Evolutionary conservation across 2,888 invertebrate species (phyloP), one percentile per base, ranked within the genome.

Genomic region (Helicoverpa assulta): DNA sequence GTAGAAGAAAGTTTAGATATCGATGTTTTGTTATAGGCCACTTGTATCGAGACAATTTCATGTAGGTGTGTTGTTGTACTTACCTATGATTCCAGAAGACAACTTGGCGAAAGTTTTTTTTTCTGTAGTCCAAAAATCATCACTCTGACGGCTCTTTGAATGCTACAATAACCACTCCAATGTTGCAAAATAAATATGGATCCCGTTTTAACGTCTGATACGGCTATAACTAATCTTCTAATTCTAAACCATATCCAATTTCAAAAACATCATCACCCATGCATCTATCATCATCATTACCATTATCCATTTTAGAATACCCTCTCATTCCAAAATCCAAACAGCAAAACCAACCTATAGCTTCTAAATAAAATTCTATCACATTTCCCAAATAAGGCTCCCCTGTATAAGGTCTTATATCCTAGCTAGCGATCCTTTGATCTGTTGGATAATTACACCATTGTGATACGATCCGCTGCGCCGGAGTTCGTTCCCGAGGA

Each of bases 401-500:
- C 37, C 84, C 87, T 86, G 80, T 88, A 86, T 76, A 84, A 56
- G 63, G 52, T 50, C 26, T 53, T 37, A 73, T 69, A 75, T 86
- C 82, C 84, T 85, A 71, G 55, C 66, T 1, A 55, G 47, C 69
- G 67, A 74, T 86, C 85, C 86, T 86, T 85, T 83, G 81, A 82
- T 84, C 79, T 79, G 76, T 67, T 77, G 85, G 82, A 84, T 91
- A 92, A 92, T 92, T 91, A 90, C 89, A 86, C 84, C 76, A 89
- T 90, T 91, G 90, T 91, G 71, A 80, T 64, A 72, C 78, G 74
- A 76, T 74, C 67, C 78, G 79, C 54, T 76, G 71, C 76, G 76
- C 76, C 74, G 73, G 63, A 62, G 73, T 77, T 66, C 81, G 79
- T 70, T 74, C 82, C 75, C 78, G 67, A 63, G 73, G 73, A 75